Conservation (phyloP, 2,113 vertebrate species). For the Macquaria ambigua region DNA sequence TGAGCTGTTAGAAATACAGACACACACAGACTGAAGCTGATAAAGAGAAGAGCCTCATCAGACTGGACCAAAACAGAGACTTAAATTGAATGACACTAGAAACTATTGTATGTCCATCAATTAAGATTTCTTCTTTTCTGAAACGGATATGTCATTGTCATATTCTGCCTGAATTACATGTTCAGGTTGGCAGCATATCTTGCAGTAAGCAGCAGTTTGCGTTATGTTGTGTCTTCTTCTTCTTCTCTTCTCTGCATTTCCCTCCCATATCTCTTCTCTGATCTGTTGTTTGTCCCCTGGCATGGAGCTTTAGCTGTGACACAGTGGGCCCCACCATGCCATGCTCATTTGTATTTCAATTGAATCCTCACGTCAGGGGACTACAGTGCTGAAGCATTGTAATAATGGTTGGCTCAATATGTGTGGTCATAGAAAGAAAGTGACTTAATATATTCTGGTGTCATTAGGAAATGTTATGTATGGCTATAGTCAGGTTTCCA, state of each 20-base stretch:
- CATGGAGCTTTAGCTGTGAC: neutral
- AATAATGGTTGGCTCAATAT: neutral
- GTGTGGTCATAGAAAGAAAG: neutral
- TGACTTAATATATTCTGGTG: neutral
- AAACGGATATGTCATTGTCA: neutral
- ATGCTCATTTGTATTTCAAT: conserved; percentile 27
- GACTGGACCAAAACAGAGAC: neutral
- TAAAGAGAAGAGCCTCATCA: neutral
- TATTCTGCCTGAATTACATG: neutral
- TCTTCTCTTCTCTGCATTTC: neutral
- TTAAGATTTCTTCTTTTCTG: neutral
- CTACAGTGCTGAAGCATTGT: neutral
- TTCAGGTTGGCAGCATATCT: neutral
- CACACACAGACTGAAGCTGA: neutral
- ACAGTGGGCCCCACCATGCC: neutral
- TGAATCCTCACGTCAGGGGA: conserved; percentile 17
- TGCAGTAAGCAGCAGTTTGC: neutral
- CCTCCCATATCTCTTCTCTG: neutral
- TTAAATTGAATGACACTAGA: neutral
- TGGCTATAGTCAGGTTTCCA: neutral
- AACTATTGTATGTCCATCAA: neutral
- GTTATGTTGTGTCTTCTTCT: neutral
- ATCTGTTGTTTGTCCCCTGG: conserved; percentile 28
- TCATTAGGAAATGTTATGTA: no score
- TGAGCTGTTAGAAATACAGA: conserved; percentile 19